Base-by-base conservation (phyloP, 2,888 invertebrate species). In the Dryocosmus kuriphilus region DNA sequence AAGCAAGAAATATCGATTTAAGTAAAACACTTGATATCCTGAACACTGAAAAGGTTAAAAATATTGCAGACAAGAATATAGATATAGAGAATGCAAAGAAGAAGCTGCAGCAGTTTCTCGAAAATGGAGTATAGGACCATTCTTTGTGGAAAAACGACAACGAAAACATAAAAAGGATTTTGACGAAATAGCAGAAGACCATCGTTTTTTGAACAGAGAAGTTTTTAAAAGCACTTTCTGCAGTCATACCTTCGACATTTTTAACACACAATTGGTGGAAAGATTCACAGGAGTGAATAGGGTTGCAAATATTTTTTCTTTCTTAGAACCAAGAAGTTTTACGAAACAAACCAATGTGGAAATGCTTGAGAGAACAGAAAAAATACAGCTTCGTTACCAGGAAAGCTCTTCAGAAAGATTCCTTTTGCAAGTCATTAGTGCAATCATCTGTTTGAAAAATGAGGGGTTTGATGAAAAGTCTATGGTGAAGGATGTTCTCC, bases 181-280 rank as follows among this genome's bases (percentile, higher is more conserved):
- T n/a, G n/a, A n/a, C n/a, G n/a, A n/a, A n/a, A n/a, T n/a, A n/a
- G n/a, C n/a, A n/a, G n/a, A n/a, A n/a, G n/a, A n/a, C n/a, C n/a
- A n/a, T 38, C 71, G 24, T 41, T 71, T 38, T 16, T 38, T 41
- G n/a, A 71, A 46, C 41, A 46, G 24, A 41, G 71, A 71, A 41
- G 5, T 16, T 38, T 71, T 71, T 24, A 71, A 24, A 16, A 46
- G 38, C 71, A 71, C 38, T 71, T 14, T 71, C n/a, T 71, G 19
- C n/a, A 71, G 22, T 22, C 71, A 35, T 3, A 71, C 41, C n/a
- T 46, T 41, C 2, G 71, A 71, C 32, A 71, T 71, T n/a, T 11
- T 71, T 1, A 41, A 38, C 19, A 38, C 71, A 11, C 71, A 71
- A 24, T 41, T 71, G 22, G 14, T 41, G 16, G 19, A 71, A 14